These are phyloP conservation scores for Terrapene triunguis DNA, from an alignment of 2,113 vertebrate genomes.

Conservation along the genomic window DNA sequence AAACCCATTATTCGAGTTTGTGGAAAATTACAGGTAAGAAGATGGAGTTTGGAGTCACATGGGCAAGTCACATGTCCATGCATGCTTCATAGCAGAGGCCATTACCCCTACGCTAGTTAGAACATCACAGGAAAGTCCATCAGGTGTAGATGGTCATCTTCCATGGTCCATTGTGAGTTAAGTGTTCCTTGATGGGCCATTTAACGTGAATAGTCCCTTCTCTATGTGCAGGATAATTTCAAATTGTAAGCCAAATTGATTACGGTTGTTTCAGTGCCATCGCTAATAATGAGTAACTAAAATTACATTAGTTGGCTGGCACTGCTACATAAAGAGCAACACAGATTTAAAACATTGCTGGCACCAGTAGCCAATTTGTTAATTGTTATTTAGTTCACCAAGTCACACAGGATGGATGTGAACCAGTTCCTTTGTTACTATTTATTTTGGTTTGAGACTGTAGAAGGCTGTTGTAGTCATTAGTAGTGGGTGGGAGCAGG, in stretches of 20 bases:
- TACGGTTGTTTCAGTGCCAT: conserved; percentile 17
- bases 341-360: conserved; percentile 31
- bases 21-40: no score
- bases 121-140: no score
- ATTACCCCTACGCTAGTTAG: no score
- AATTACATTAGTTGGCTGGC: not conserved
- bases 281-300: conserved; percentile 36
- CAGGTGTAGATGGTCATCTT: no score
- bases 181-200: no score
- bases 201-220: no score
- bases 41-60: no score
- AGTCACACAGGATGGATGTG: conserved; percentile 6
- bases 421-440: conserved; percentile 20
- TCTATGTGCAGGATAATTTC: not conserved
- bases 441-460: conserved; percentile 32
- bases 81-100: no score
- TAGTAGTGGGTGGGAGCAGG: not conserved
- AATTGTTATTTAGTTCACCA: conserved; percentile 65
- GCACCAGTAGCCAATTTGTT: conserved; percentile 36
- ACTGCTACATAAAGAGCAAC: not conserved
- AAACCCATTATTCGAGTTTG: no score
- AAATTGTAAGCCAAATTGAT: not conserved
- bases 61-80: no score
- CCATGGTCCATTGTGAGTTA: no score
- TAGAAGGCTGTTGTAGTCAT: not conserved